These are phyloP conservation scores for Tineola bisselliella DNA, from an alignment of 2,888 invertebrate genomes.

Conservation along the genomic window DNA sequence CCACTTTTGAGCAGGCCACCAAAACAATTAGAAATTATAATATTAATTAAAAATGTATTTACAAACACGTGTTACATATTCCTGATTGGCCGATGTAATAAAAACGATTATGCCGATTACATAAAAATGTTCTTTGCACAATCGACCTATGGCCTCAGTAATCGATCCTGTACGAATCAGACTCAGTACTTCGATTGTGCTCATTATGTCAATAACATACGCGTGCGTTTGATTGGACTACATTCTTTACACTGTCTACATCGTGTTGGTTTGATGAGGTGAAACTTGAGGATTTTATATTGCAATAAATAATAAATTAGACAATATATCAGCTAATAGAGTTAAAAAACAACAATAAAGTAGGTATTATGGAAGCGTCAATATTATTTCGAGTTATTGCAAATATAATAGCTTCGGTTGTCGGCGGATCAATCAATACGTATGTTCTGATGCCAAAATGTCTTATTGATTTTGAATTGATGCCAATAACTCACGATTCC, in stretches of 20 bases:
- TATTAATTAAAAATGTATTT: too few relatives aligned
- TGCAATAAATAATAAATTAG: too few relatives aligned
- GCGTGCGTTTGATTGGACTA: neutral
- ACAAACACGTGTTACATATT: neutral
- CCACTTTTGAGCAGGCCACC: too few relatives aligned
- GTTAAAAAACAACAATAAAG: too few relatives aligned
- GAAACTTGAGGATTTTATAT: too few relatives aligned
- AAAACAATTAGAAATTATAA: too few relatives aligned
- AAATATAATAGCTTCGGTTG: neutral
- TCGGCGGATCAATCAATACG: constrained; percentile 1
- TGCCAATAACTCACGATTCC: constrained; percentile 5
- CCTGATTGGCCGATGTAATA: too few relatives aligned
- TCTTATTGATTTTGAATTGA: constrained; percentile 7
- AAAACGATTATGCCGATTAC: neutral
- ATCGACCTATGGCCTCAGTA: constrained; percentile 8
- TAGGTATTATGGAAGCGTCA: too few relatives aligned
- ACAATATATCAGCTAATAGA: too few relatives aligned
- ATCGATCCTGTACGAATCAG: constrained; percentile 8
- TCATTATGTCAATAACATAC: constrained; percentile 11
- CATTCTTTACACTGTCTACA: too few relatives aligned
- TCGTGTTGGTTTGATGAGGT: too few relatives aligned
- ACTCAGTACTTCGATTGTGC: neutral
- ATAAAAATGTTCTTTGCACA: constrained; percentile 9
- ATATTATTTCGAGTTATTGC: neutral
- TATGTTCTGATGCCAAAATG: neutral